Evolutionary conservation across 2,797 vertebrate genomes (phyloP).

Genomic region (Ctenopoma multispine): DNA sequence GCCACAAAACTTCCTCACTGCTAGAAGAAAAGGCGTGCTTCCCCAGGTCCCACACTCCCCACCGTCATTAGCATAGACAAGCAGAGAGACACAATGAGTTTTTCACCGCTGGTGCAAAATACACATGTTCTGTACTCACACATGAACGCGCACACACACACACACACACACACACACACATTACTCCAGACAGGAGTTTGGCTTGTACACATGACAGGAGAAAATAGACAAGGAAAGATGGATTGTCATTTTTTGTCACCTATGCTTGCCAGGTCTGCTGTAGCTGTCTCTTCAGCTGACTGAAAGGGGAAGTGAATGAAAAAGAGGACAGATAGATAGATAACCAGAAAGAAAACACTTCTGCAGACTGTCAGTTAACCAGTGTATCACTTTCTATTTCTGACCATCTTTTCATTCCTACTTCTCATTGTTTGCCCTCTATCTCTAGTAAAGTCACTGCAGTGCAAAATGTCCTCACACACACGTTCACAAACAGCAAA

Average conservation of each 20-base stretch:
- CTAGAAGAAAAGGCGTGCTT: conserved; percentile 15
- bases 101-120: conserved; percentile 33
- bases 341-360: conserved; percentile 11
- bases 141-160: conserved; percentile 6
- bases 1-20: conserved; percentile 37
- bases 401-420: conserved; percentile 17
- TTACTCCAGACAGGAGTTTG: conserved; percentile 43
- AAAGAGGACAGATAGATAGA: conserved; percentile 6
- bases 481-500: conserved; percentile 12
- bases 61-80: conserved; percentile 56
- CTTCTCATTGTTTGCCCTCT: conserved; percentile 4
- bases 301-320: conserved; percentile 7
- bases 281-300: conserved; percentile 26
- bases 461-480: conserved; percentile 2
- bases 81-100: conserved; percentile 47
- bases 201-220: conserved; percentile 7
- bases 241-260: conserved; percentile 31
- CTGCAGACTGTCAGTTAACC: conserved; percentile 22
- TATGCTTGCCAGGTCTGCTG: conserved; percentile 31
- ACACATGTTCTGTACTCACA: conserved; percentile 12
- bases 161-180: conserved; percentile 3
- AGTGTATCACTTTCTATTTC: conserved; percentile 19
- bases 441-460: conserved; percentile 17
- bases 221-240: conserved; percentile 12
- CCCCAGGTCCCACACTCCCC: conserved; percentile 48